Evolutionary conservation across 2,113 vertebrate genomes (phyloP), one percentile per base, ranked within the genome.

Genomic region (Gobio gobio): DNA sequence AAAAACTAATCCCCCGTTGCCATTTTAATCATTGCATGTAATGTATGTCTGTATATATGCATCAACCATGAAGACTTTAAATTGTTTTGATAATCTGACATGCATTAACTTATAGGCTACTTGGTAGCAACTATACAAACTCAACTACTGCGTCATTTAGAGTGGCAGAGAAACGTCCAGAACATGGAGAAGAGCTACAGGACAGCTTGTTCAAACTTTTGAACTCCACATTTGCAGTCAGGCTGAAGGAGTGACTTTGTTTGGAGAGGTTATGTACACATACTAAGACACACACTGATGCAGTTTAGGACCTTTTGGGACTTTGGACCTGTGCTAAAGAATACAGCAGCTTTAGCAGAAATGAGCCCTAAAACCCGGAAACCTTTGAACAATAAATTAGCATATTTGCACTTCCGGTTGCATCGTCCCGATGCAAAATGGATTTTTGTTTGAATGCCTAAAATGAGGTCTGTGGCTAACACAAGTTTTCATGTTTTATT

Each of bases 231-330:
- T 8, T 79, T 22, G 61, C 22, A 79, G 77, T 79, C 33, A 13
- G 5, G 10, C 5, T 14, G 1, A 59, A 63, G 40, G 58, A 47
- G 40, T 80, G 58, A 79, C 40, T 79, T 36, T 61, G 56, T 78
- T 78, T 59, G 76, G 22, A 61, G 24, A 61, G 36, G 56, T 78
- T 78, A 80, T 80, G 24, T 64, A 63, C 40, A 47, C 59, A n/a
- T 43, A 59, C 76, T 45, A 40, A 58, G 51, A 77, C 40, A 74
- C 12, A 74, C 13, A 47, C 43, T 26, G 43, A 70, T 70, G 68
- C 10, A 43, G 68, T 22, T 12, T n/a, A 74, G 70, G 72, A 77
- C 75, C 36, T 36, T 22, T 12, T n/a, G 24, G 70, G 70, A 78
- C 75, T 56, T 40, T 58, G 70, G 26, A 58, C 54, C 36, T 10